Percentiles rank a stretch among this genome's conserved stretches.
Evolutionary conservation across 2,797 vertebrate genomes (phyloP).

Genomic region (Crocodylus rhombifer): DNA sequence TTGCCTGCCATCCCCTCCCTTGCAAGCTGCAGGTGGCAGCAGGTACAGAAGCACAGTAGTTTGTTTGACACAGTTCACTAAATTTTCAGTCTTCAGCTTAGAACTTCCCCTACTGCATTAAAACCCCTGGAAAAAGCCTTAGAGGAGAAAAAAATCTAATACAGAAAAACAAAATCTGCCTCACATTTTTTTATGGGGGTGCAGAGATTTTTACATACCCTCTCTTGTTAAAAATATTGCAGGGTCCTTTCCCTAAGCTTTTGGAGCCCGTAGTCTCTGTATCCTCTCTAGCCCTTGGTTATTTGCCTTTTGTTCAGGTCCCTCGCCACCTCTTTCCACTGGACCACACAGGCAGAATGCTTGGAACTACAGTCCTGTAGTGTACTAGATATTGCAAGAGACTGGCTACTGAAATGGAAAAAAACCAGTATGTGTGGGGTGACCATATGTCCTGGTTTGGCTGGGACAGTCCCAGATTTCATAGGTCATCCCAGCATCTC

Average conservation of each 20-base stretch:
- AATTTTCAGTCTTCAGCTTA: not conserved
- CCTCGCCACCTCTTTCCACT: not conserved
- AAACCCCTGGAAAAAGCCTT: not conserved
- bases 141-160: not conserved
- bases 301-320: not conserved
- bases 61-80: not conserved
- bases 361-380: slow-evolving; percentile 3
- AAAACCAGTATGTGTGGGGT: not conserved
- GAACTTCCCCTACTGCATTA: not conserved
- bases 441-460: no score
- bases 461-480: no score
- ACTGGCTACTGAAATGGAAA: not conserved
- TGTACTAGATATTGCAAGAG: not conserved
- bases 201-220: not conserved
- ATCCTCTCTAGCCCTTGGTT: not conserved
- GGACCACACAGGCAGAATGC: not conserved
- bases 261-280: not conserved
- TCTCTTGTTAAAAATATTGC: not conserved
- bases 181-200: not conserved
- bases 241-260: not conserved
- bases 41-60: fast-evolving
- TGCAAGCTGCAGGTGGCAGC: fast-evolving
- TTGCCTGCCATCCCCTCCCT: no score
- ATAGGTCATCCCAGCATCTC: no score
- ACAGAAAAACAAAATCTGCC: not conserved